A percentile compares a stretch with the other conserved stretches of the same genome.
Conservation (phyloP, 2,113 vertebrate species). For the Chitala chitala region DNA sequence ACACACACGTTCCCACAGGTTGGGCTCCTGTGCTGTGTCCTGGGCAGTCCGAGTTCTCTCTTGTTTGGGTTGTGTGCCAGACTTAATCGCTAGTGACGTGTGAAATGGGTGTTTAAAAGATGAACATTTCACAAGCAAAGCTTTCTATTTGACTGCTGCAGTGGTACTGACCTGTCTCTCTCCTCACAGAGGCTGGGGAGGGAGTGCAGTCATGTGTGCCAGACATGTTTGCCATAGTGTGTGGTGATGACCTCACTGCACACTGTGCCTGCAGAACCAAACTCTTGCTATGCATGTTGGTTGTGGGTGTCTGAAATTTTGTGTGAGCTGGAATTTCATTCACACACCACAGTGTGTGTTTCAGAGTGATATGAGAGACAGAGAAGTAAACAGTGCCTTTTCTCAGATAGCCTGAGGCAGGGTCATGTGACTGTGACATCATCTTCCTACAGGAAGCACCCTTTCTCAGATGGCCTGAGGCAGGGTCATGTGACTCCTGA, state of each 20-base stretch:
- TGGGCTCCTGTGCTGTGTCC: no score
- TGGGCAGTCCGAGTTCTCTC: not conserved
- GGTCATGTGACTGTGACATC: no score
- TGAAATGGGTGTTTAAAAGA: conserved; percentile 34
- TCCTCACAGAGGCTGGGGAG: conserved; percentile 33
- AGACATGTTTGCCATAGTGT: conserved; percentile 42
- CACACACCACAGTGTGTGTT: no score
- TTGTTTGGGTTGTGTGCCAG: conserved; percentile 14
- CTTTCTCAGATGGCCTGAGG: no score
- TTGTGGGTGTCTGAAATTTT: no score
- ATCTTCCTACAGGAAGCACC: no score
- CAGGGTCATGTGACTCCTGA: no score
- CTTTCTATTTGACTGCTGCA: conserved; percentile 34
- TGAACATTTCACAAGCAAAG: conserved; percentile 36
- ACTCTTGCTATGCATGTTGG: not conserved
- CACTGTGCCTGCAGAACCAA: conserved; percentile 38
- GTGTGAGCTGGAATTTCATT: no score
- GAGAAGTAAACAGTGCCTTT: no score
- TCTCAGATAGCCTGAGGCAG: no score
- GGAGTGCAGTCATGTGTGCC: conserved; percentile 30
- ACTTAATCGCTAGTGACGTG: conserved; percentile 33
- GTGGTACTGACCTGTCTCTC: conserved; percentile 45
- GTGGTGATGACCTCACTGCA: conserved; percentile 46
- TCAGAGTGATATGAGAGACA: no score
- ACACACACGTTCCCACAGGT: not conserved